A percentile compares a stretch with the other conserved stretches of the same genome.
phyloP scores from a whole-genome alignment of 2,888 invertebrate genomes.

The Euplagia quadripunctaria region DNA sequence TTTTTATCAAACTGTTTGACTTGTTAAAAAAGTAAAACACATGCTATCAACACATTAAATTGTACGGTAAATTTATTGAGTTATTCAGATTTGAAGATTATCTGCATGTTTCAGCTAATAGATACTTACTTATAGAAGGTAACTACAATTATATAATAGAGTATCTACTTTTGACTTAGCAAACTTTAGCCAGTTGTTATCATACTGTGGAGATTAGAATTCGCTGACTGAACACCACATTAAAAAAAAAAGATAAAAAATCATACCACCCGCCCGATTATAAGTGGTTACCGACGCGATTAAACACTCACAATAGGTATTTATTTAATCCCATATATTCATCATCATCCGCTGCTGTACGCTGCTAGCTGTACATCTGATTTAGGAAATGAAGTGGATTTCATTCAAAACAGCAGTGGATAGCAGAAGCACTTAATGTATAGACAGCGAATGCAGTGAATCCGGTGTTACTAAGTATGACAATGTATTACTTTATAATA shows the following conservation, averaged over 20 bases:
- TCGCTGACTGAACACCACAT: background rate
- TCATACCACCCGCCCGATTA: background rate
- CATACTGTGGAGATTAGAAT: background rate
- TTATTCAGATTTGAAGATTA: conserved; percentile 44
- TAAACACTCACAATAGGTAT: no score
- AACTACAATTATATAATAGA: background rate
- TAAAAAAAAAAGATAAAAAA: background rate
- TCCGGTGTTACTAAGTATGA: background rate
- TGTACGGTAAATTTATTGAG: conserved; percentile 44
- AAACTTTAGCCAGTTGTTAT: background rate
- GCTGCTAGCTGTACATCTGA: no score
- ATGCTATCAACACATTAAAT: conserved; percentile 41
- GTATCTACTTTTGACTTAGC: background rate
- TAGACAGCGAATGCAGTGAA: background rate
- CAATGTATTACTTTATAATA: background rate
- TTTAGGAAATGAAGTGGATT: background rate
- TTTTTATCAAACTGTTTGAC: conserved; percentile 56
- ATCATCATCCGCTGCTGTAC: no score
- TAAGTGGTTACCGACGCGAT: no score
- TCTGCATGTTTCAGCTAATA: conserved; percentile 14
- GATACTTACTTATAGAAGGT: background rate
- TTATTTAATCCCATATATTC: no score
- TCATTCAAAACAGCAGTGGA: background rate
- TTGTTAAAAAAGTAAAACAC: conserved; percentile 53
- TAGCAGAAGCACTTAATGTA: background rate